Evolutionary conservation across 1,140 invertebrate genomes (phyloP).

Genomic region (Drosophila nannoptera): DNA sequence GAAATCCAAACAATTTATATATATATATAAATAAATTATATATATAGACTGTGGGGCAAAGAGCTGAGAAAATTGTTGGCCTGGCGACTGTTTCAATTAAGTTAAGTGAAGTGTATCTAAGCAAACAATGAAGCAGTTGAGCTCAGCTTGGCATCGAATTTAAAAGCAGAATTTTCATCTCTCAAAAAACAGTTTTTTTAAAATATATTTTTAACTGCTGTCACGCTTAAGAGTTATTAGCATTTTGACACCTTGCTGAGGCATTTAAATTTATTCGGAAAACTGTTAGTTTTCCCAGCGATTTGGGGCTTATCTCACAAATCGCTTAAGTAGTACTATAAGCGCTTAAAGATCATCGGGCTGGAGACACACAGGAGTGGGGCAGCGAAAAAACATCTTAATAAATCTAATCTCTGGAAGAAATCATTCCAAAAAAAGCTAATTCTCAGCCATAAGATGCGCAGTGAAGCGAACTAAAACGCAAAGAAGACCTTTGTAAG

Average conservation of each 20-base stretch:
- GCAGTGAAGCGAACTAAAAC: slow-evolving; percentile 59
- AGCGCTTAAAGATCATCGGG: slow-evolving; percentile 8
- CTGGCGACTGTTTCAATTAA: slow-evolving; percentile 17
- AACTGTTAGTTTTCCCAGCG: too few species aligned
- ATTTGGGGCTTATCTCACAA: background rate
- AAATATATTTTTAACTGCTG: too few species aligned
- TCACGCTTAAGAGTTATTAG: too few species aligned
- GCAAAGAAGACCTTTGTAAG: slow-evolving; percentile 28
- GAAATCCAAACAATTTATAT: slow-evolving; percentile 26
- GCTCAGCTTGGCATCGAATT: too few species aligned
- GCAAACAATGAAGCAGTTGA: background rate
- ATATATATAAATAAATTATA: slow-evolving; percentile 3
- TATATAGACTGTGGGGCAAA: slow-evolving; percentile 2
- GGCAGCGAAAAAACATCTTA: slow-evolving; percentile 36
- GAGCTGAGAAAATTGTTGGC: slow-evolving; percentile 5
- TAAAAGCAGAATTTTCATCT: too few species aligned
- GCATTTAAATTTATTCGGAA: too few species aligned
- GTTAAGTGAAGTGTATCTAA: slow-evolving; percentile 9
- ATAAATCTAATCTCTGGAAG: slow-evolving; percentile 52
- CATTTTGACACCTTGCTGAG: too few species aligned
- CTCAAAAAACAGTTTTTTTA: too few species aligned
- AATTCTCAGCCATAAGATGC: slow-evolving; percentile 65
- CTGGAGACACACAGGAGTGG: background rate
- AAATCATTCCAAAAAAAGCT: slow-evolving; percentile 35
- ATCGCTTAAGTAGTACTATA: background rate